Evolutionary conservation across 2,113 vertebrate genomes (phyloP), one percentile per base, ranked within the genome.

Genomic region (Chloropsis cyanopogon): DNA sequence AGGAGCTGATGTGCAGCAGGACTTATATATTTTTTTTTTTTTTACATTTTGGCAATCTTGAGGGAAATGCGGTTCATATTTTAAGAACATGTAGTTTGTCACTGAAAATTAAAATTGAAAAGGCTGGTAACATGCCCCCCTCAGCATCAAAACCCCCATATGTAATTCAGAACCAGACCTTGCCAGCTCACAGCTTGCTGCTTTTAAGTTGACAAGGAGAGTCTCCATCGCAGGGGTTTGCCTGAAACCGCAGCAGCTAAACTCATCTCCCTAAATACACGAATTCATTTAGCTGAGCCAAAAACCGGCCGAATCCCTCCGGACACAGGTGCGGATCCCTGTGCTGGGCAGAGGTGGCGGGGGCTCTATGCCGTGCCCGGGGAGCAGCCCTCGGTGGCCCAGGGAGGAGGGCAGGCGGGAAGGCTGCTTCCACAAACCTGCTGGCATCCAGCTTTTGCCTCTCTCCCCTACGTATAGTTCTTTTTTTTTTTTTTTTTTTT

Each of bases 381-480:
- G 41, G 61, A 37, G 59, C 60, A 10, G 68, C 61, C 15, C 22
- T 17, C 33, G 9, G 52, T 35, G 28, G 31, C 56, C 31, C 13
- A 8, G 56, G 18, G 22, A 42, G 12, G 14, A 17, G 5, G 11
- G 33, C 59, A 33, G 20, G 14, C 37, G 21, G n/a, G 25, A 25
- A 11, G 8, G 18, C 29, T 54, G 14, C 33, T 39, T 70, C 28
- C 47, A 22, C 15, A 57, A 63, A 42, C 84, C 80, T 24, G 54
- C 69, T 22, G 13, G 14, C 64, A 92, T 96, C 95, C 97, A 91
- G 96, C 85, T 96, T 96, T 90, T 76, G 75, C 49, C 26, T 11
- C 47, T 68, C 37, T 72, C 82, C 72, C 47, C 14, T 22, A 57
- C 25, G n/a, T 26, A 39, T 6, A 39, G 21, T 35, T 13, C 9